Base-by-base conservation (phyloP, 2,888 invertebrate species). In the Platycheirus albimanus region DNA sequence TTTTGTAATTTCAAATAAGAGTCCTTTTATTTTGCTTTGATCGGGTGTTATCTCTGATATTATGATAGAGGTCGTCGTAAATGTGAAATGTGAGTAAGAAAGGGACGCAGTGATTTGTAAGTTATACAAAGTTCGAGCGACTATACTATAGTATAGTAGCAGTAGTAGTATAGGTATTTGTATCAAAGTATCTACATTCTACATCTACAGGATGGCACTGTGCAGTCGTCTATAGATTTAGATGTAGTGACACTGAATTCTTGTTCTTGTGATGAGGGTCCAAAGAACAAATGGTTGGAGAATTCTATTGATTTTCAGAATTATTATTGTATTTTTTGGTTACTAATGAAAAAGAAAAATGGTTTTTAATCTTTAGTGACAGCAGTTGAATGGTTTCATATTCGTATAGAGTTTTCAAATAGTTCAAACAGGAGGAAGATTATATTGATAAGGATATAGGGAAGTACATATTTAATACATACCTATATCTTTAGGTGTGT, bases 1-100 rank as follows among this genome's bases (percentile, higher is more conserved):
- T 83, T 83, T 83, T 36, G 67, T 74, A 74, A 83, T 83, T 83
- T 69, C 69, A 36, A 83, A 74, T 83, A 47, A 36, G 56, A 83
- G 67, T 78, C 83, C 78, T 78, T 83, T 83, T 76, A 76, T 81
- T 76, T 76, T 51, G 38, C 41, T 67, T 69, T 52, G 72, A 83
- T 83, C 83, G 67, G 77, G 83, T 72, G 67, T 67, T 83, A 83
- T 80, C 79, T 74, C 30, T 43, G 28, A 58, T 56, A 56, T 58
- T 71, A 64, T 71, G 43, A 49, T 24, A 58, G 58, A 24, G 30
- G 47, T 66, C n/a, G 38, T 28, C 15, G 51, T 24, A 24, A n/a
- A 47, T 33, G 15, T 30, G 7, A 61, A 28, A 47, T 38, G 54
- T 70, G 8, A 58, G 72, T 19, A 43, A 38, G 77, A 81, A 67